Base-by-base conservation (phyloP, 2,888 invertebrate genomes). In the Nomada flava region DNA sequence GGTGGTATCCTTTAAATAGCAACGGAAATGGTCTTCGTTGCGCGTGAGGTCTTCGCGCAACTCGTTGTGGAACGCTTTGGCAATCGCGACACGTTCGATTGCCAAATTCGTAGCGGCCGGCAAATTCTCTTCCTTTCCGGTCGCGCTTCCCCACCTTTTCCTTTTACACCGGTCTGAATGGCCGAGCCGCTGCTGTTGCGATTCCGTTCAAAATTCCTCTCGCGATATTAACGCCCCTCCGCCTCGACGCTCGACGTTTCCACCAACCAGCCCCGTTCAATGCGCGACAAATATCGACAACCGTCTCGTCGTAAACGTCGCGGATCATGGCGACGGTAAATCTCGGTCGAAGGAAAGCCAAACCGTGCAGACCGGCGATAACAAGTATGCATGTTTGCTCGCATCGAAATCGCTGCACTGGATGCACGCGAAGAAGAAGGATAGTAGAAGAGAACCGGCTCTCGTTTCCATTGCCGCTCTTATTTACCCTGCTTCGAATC, bases 91-190 rank as follows among this genome's bases (percentile, higher is more conserved):
- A 82, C 82, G 82, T 82, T 53, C 70, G 68, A 71, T 63, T 50
- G 57, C 82, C 82, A 82, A 82, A 82, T 82, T 81, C 52, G 82
- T 82, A 75, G 20, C 75, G 44, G 36, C 52, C 75, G 11, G 60
- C 67, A 47, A 75, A 82, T 82, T 82, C 82, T 81, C 82, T 82
- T 82, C 82, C 82, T 82, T 82, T 81, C 55, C 50, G 13, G 81
- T 82, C 65, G 60, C 42, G 29, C 55, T 29, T 62, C 50, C 65
- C 67, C 67, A 11, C 55, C 62, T 36, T 75, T 74, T 62, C 60
- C 72, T 52, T 52, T 78, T 62, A n/a, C 55, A 60, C 26, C 4
- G 50, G 7, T 44, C 23, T 42, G 5, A 13, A 59, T 57, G n/a
- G 13, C 18, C 23, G n/a, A 9, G 26, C n/a, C 44, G 18, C 7